Evolutionary conservation across 2,888 invertebrate species (phyloP), one percentile per base, ranked within the genome.

Genomic region (Eupithecia tripunctaria): DNA sequence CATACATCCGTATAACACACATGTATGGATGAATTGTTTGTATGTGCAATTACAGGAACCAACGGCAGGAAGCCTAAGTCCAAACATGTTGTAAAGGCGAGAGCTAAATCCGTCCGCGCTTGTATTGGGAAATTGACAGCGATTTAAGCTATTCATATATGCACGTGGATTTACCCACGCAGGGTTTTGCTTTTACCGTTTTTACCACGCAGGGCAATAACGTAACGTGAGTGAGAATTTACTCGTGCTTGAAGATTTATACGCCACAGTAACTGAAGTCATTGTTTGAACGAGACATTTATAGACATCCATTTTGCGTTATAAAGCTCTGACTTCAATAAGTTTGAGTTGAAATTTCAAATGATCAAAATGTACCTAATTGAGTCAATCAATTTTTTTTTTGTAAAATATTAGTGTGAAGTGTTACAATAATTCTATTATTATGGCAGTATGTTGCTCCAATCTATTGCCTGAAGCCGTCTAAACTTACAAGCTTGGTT

Each of bases 41-140:
- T 70, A 41, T 32, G 51, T 21, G 67, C 67, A 73, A 63, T 73
- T 70, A 67, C 29, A 27, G 72, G 72, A 60, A 72, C 59, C 68
- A 59, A 56, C 51, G 73, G 59, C 64, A 67, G 86, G 86, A 86
- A 84, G 78, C 78, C 63, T 60, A 68, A 81, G 76, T 82, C 79
- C 78, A 86, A 86, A 85, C 86, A 86, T 80, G 82, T 60, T 43
- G 72, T 76, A 68, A 76, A 72, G 59, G 51, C 15, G 59, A 38
- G 47, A 21, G 59, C 76, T 72, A 62, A 73, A 73, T 75, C 67
- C 66, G 66, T n/a, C 67, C 36, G 25, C n/a, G 38, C 70, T 43
- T 64, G 47, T 7, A 18, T 47, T 47, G 18, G 27, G 59, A 69
- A 69, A 72, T 25, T 43, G 66, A 65, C 36, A 63, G n/a, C 12